Evolutionary conservation across 2,797 vertebrate genomes (phyloP).

Genomic region (Enteromius afrohamiltoni): DNA sequence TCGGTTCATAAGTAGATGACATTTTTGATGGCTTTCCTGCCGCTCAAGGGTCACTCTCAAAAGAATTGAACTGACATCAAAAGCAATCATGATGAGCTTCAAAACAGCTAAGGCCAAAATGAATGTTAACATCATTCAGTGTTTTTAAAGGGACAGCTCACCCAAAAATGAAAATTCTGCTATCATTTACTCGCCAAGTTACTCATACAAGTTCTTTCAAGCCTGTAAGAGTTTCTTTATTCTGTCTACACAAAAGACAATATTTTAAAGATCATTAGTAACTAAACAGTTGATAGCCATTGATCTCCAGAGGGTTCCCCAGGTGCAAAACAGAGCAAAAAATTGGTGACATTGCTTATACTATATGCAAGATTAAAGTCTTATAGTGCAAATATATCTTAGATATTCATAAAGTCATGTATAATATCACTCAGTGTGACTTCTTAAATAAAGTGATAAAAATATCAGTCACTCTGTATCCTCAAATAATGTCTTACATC

Average conservation of each 20-base stretch:
- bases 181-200: not conserved
- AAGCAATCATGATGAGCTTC: constrained; percentile 35
- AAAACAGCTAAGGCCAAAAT: constrained; percentile 19
- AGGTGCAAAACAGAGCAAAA: no score
- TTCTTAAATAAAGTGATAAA: not conserved
- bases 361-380: no score
- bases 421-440: not conserved
- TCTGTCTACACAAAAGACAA: not conserved
- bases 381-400: no score
- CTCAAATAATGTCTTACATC: not conserved
- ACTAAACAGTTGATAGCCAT: not conserved
- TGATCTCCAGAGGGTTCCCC: not conserved
- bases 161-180: not conserved
- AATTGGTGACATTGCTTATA: no score
- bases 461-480: not conserved
- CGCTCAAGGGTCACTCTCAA: constrained; percentile 54
- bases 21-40: constrained; percentile 27
- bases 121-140: not conserved
- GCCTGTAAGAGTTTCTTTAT: not conserved
- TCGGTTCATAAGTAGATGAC: constrained; percentile 34
- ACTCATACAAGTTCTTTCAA: not conserved
- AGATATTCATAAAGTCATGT: no score
- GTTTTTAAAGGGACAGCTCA: not conserved
- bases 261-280: not conserved
- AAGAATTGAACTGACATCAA: constrained; percentile 59